Base-by-base conservation (phyloP, 2,888 invertebrate species). In the Antitype chi region DNA sequence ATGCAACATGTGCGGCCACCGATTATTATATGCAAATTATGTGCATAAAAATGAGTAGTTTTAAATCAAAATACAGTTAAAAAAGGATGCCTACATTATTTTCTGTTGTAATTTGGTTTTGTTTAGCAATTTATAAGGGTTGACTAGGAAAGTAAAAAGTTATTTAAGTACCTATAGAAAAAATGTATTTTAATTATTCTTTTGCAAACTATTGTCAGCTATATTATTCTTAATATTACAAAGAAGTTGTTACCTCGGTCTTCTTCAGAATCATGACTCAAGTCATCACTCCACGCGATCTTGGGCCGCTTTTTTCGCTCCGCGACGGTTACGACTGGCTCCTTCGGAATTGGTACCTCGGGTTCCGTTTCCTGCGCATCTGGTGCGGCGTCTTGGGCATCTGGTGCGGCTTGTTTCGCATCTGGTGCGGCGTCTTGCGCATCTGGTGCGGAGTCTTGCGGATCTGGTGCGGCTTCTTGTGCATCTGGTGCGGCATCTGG, bases 221-320 rank as follows among this genome's bases (percentile, higher is more conserved):
- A 20, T 32, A 7, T 62, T 32, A 20, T 60, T 60, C 5, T 23
- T 11, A 11, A 2, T 8, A 8, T 20, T 23, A 23, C 59, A 59
- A 38, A n/a, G 57, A 23, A 55, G 25, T 25, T 23, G 63, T 81
- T 89, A 97, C 97, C 97, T 92, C 95, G 94, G 70, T 97, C 97
- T 87, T 95, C 97, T 74, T 95, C 97, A 0, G 96, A 96, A 85
- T 97, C 95, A 89, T 96, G 95, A 83, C 97, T 97, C 55, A 97
- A 89, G 82, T 97, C 97, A 78, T 97, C 97, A 71, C 97, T 97
- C 97, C 97, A 97, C 1, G 95, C 91, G 3, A 96, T 92, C 91
- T 96, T 97, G 3, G 85, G 81, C 70, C 94, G 90, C 71, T 89
- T 93, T 62, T 78, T 89, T 4, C 0, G 7, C 7, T 6, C 7